Base-by-base conservation (phyloP, 2,797 vertebrate species). In the Odontamblyopus lacepedii region DNA sequence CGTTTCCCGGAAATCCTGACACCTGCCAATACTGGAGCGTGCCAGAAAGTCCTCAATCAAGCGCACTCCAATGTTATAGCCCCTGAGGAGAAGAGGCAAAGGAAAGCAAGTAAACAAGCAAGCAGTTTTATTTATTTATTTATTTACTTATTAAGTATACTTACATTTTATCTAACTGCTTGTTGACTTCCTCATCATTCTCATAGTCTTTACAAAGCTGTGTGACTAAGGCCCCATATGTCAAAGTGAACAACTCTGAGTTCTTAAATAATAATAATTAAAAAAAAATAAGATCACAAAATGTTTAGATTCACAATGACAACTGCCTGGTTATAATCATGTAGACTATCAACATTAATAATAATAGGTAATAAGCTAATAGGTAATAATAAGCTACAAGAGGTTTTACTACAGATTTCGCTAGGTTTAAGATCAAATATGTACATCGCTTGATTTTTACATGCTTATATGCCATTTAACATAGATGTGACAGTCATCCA, bases 121-220 rank as follows among this genome's bases (percentile, higher is more conserved):
- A 23, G 23, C 23, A 23, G 23, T 23, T 23, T 23, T 23, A 23
- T 23, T 23, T 23, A 23, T 23, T 23, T 23, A 23, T 23, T 23
- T 23, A 23, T 23, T 23, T 23, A 23, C 1, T 23, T 32, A 12
- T 44, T 12, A 48, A 48, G 2, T 38, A 13, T 59, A 94, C 98
- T 96, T 79, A 98, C 98, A 99, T 99, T 89, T 98, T 99, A 89
- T 99, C 98, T 73, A 99, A 94, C 78, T 99, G 97, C 88, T 99
- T 99, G 87, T 99, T 99, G 84, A 99, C 98, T 1, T 99, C 98
- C 35, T 99, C 98, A 0, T 99, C 98, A 0, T 98, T 99, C 91
- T 99, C 98, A 1, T 99, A 99, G 93, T 99, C 98, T 91, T 99
- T 99, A 90, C 98, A 99, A 6, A 99, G 94, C 85, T 99, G 98